A percentile compares a stretch with the other conserved stretches of the same genome.
phyloP scores from a whole-genome alignment of 2,888 invertebrate genomes.

The Bombylius major region DNA sequence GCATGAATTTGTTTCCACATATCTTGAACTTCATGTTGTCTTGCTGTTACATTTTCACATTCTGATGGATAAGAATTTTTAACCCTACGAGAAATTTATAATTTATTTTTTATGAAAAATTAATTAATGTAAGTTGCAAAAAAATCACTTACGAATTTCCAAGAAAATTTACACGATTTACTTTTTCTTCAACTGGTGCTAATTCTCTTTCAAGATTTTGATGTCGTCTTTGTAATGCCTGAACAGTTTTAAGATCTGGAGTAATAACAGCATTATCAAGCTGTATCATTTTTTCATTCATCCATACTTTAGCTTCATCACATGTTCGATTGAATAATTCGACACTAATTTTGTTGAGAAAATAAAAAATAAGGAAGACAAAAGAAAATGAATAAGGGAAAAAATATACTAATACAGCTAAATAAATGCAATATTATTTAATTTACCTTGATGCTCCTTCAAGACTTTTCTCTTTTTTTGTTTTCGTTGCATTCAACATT shows the following conservation, averaged over 20 bases:
- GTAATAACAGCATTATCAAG: slow-evolving; percentile 65
- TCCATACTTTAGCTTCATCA: slow-evolving; percentile 95
- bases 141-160: slow-evolving; percentile 59
- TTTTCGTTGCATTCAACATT: slow-evolving; percentile 68
- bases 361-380: too few relatives aligned
- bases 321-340: slow-evolving; percentile 92
- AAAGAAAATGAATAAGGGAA: slow-evolving; percentile 10
- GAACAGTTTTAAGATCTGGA: slow-evolving; percentile 80
- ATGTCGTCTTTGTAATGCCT: slow-evolving; percentile 81
- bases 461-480: slow-evolving; percentile 79
- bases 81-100: slow-evolving; percentile 44
- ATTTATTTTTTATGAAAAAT: neutral
- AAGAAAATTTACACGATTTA: slow-evolving; percentile 71
- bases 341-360: slow-evolving; percentile 47
- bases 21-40: slow-evolving; percentile 72
- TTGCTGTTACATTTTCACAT: slow-evolving; percentile 65
- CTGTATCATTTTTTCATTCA: slow-evolving; percentile 89
- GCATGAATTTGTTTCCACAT: slow-evolving; percentile 81
- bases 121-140: neutral
- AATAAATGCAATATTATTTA: neutral
- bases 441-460: slow-evolving; percentile 62
- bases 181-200: slow-evolving; percentile 89
- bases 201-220: slow-evolving; percentile 89
- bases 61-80: slow-evolving; percentile 88
- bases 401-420: slow-evolving; percentile 36